Conservation (phyloP, 2,888 invertebrate genomes). For the Agriopis marginaria region DNA sequence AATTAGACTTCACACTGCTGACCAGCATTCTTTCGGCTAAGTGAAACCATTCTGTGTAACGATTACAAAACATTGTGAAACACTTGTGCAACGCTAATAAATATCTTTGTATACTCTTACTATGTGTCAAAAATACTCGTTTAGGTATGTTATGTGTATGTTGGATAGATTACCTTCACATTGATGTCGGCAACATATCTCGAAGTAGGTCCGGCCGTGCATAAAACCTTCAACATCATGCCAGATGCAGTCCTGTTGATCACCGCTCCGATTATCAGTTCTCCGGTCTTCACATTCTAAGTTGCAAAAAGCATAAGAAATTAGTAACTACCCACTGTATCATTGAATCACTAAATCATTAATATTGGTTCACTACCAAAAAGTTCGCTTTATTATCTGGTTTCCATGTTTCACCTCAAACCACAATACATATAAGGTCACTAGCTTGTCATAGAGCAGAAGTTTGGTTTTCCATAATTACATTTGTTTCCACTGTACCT, state of each 20-base stretch:
- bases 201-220: slow-evolving; percentile 92
- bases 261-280: slow-evolving; percentile 92
- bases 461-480: background rate
- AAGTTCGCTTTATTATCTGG: background rate
- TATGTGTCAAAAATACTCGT: too few relatives aligned
- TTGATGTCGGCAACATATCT: slow-evolving; percentile 95
- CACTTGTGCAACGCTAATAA: background rate
- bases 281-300: slow-evolving; percentile 90
- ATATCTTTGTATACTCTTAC: background rate
- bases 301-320: slow-evolving; percentile 26
- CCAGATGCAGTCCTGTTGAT: slow-evolving; percentile 91
- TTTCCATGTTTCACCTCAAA: slow-evolving; percentile 1
- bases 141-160: background rate
- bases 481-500: background rate
- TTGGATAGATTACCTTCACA: slow-evolving; percentile 89
- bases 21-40: too few relatives aligned
- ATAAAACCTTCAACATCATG: slow-evolving; percentile 93
- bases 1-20: too few relatives aligned
- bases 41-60: background rate
- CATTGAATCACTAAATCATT: too few relatives aligned
- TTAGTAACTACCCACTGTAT: background rate
- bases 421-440: slow-evolving; percentile 5
- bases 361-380: background rate
- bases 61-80: slow-evolving; percentile 42
- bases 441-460: background rate